Percentiles rank a stretch among this genome's conserved stretches.
Evolutionary conservation across 2,797 vertebrate species (phyloP).

Genomic region (Pygocentrus nattereri): DNA sequence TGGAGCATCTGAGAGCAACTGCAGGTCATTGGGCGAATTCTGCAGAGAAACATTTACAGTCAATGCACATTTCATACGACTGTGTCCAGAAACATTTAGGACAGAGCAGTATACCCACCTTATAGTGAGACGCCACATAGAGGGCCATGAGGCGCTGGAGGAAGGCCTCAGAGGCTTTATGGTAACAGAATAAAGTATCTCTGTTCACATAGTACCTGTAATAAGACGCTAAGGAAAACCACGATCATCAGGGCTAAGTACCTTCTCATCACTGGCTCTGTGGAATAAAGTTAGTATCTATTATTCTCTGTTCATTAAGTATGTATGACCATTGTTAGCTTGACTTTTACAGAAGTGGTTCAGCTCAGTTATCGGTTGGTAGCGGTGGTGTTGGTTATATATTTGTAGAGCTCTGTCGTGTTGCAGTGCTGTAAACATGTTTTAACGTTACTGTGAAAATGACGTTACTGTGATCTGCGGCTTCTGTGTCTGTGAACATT

Average conservation of each 20-base stretch:
- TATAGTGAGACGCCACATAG: conserved; percentile 97
- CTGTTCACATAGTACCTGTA: conserved; percentile 95
- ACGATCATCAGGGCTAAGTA: neutral
- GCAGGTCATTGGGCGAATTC: conserved; percentile 98
- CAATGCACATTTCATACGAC: neutral
- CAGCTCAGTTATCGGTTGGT: no score
- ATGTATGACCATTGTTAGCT: no score
- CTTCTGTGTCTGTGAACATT: no score
- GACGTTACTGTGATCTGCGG: no score
- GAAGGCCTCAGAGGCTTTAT: conserved; percentile 95
- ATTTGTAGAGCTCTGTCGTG: no score
- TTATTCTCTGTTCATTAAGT: no score
- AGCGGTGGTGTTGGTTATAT: no score
- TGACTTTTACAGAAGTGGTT: no score
- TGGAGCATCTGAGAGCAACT: conserved; percentile 97
- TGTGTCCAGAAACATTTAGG: neutral
- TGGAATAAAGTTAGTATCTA: no score
- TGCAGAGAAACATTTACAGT: conserved; percentile 64
- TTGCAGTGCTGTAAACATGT: no score
- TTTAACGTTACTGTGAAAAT: no score
- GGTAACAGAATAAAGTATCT: conserved; percentile 97
- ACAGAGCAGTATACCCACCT: conserved; percentile 76
- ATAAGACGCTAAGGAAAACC: conserved; percentile 72
- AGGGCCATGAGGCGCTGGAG: conserved; percentile 96
- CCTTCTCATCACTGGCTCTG: neutral